These are phyloP conservation scores for Chaetodon auriga DNA, from an alignment of 2,113 vertebrate species.

Conservation along the genomic window DNA sequence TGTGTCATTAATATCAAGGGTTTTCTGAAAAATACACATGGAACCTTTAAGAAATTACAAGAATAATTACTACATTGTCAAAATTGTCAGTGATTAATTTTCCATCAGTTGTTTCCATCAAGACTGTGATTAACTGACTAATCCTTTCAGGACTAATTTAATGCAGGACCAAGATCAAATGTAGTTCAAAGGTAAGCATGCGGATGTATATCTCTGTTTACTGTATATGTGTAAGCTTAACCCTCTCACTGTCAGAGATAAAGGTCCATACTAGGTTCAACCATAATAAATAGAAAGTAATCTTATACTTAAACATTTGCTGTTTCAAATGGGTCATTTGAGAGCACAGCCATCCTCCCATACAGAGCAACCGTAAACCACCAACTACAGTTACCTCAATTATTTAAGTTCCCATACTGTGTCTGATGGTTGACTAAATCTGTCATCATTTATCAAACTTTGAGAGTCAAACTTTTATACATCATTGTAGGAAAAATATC, in stretches of 20 bases:
- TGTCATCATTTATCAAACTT: slow-evolving; percentile 57
- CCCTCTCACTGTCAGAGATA: neutral
- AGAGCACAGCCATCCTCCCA: neutral
- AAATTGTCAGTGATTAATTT: neutral
- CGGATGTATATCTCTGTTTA: neutral
- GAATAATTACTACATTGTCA: neutral
- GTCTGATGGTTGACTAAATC: slow-evolving; percentile 64
- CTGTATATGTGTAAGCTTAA: neutral
- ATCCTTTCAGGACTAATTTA: slow-evolving; percentile 1
- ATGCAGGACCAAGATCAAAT: neutral
- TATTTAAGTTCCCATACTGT: slow-evolving; percentile 23
- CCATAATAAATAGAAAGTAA: slow-evolving; percentile 40
- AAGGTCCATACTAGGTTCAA: slow-evolving; percentile 8
- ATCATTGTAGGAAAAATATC: slow-evolving; percentile 39
- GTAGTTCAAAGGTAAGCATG: neutral
- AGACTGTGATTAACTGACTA: slow-evolving; percentile 1
- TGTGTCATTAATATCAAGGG: too few relatives aligned
- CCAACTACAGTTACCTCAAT: slow-evolving; percentile 27
- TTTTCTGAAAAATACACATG: too few relatives aligned
- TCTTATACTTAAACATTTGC: slow-evolving; percentile 24
- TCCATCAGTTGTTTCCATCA: neutral
- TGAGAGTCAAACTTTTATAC: slow-evolving; percentile 13
- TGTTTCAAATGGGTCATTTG: slow-evolving; percentile 47
- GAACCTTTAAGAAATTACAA: neutral
- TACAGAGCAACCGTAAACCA: slow-evolving; percentile 20